Base-by-base conservation (phyloP, 2,888 invertebrate genomes). In the Epirrhoe alternata region DNA sequence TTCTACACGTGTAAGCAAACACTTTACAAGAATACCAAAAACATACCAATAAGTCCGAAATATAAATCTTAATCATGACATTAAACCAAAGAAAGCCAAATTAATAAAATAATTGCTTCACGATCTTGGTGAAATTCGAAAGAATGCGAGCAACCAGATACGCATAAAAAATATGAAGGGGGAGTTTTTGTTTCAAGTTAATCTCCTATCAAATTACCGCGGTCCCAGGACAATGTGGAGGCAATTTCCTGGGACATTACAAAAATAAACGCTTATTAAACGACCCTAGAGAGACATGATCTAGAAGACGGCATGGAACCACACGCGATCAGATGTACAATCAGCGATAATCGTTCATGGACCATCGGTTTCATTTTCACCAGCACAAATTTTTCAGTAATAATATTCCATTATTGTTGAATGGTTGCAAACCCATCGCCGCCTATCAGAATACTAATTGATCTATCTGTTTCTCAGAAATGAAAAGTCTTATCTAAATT, bases 281-380 rank as follows among this genome's bases (percentile, higher is more conserved):
- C 71, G 63, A 69, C 72, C 74, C 70, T 67, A 61, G 68, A 71
- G 72, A 61, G 71, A 61, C 62, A 68, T 67, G 68, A 71, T 61
- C 61, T 68, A 70, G 61, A 64, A 53, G 50, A 54, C 50, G 64
- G 74, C 61, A 70, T 56, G 70, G 65, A 63, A 72, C 69, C 69
- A 73, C 38, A 42, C 38, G 38, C 12, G 10, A 12, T 5, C 38
- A 42, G 12, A 42, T 12, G 38, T 12, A 42, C 38, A 12, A 12
- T 8, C 53, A 54, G 55, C 68, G 54, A 63, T 68, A 69, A 68
- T 69, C 73, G 73, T 30, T 72, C 78, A 77, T 77, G 75, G 24
- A 55, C 71, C 63, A 64, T 49, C 3, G 24, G 1, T 1, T 24
- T 24, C 3, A 24, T 24, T 24, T 24, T 24, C 24, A 24, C 3